These are phyloP conservation scores for Plectropomus leopardus DNA, from an alignment of 2,113 vertebrate species.

Conservation along the genomic window DNA sequence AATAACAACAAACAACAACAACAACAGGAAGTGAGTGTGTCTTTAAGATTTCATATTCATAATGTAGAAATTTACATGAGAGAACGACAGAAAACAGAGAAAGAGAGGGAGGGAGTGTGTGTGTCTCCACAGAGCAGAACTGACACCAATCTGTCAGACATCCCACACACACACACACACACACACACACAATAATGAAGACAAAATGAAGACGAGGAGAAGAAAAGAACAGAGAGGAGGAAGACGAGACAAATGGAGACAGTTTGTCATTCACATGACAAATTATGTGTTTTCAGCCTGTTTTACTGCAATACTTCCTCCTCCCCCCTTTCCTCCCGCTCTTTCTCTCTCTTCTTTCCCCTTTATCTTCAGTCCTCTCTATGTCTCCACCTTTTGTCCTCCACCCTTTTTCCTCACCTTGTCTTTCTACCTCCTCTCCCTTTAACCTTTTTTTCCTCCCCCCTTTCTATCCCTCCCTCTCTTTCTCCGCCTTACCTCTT, in stretches of 20 bases:
- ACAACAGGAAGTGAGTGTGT: background rate
- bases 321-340: background rate
- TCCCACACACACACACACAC: constrained; percentile 26
- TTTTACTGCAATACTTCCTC: background rate
- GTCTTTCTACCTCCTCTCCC: background rate
- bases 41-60: constrained; percentile 19
- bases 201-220: constrained; percentile 61
- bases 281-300: constrained; percentile 47
- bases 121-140: constrained; percentile 64
- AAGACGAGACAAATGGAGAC: constrained; percentile 50
- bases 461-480: background rate
- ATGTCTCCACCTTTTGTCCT: too few relatives aligned
- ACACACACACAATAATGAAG: constrained; percentile 47
- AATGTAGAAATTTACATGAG: constrained; percentile 51
- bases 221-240: constrained; percentile 46
- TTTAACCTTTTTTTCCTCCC: too few relatives aligned
- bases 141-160: constrained; percentile 79
- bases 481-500: background rate
- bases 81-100: constrained; percentile 22
- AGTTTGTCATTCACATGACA: constrained; percentile 62
- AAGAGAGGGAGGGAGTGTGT: constrained; percentile 4
- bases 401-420: background rate
- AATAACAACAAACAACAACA: background rate
- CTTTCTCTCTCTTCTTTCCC: too few relatives aligned
- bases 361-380: too few relatives aligned